phyloP scores from a whole-genome alignment of 2,797 vertebrate species.

The Streptopelia turtur region DNA sequence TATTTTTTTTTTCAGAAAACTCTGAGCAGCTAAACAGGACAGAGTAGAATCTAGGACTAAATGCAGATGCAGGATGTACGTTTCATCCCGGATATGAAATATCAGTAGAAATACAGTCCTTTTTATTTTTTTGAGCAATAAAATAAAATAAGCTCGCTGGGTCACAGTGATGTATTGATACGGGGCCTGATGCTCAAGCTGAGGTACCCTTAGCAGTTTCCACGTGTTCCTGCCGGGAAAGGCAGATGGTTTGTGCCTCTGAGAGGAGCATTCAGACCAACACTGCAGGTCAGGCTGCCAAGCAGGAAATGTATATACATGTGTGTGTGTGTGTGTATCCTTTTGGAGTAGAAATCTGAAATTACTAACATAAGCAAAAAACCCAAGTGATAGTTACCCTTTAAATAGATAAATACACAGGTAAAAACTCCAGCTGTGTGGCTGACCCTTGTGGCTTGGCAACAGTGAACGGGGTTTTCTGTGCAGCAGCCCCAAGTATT shows the following conservation, averaged over 20 bases:
- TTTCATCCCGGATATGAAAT: background rate
- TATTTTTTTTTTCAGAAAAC: background rate
- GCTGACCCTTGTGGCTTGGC: slow-evolving; percentile 19
- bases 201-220: background rate
- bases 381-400: background rate
- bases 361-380: background rate
- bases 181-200: background rate
- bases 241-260: background rate
- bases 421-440: background rate
- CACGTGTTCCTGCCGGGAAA: background rate
- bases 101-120: background rate
- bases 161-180: background rate
- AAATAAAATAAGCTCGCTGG: background rate
- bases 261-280: background rate
- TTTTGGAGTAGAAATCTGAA: background rate
- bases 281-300: background rate
- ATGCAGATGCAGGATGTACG: background rate
- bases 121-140: background rate
- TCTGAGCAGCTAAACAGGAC: background rate
- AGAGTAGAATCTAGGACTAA: background rate
- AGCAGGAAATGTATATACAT: background rate
- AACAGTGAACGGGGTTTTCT: slow-evolving; percentile 15
- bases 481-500: background rate
- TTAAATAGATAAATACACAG: slow-evolving; percentile 26
- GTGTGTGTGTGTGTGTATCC: fast-evolving